Conservation (phyloP, 2,113 vertebrate species). For the chimpanzee (Pan troglodytes) region NHGRI_mPanTro3-v2.1_pri NC_086015.1:165125001-165125500, state of each 20-base stretch:
- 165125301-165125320: neutral
- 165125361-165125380: neutral
- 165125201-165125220: neutral
- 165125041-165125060: slow-evolving; percentile 38
- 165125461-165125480: neutral
- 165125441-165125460: neutral
- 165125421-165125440: too few species aligned
- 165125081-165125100: slow-evolving; percentile 45
- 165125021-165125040: slow-evolving; percentile 50
- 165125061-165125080: slow-evolving; percentile 36
- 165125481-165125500: neutral
- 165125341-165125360: neutral
- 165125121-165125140: neutral
- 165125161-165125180: neutral
- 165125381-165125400: neutral
- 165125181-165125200: neutral
- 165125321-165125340: neutral
- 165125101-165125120: slow-evolving; percentile 36
- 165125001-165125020: slow-evolving; percentile 54
- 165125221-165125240: neutral
- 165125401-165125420: neutral
- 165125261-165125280: neutral
- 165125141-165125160: neutral
- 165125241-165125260: neutral
- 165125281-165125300: neutral